Base-by-base conservation (phyloP, 30 jellyfish, hydroid and myxozoan species). In the Chrysaora quinquecirrha region DNA sequence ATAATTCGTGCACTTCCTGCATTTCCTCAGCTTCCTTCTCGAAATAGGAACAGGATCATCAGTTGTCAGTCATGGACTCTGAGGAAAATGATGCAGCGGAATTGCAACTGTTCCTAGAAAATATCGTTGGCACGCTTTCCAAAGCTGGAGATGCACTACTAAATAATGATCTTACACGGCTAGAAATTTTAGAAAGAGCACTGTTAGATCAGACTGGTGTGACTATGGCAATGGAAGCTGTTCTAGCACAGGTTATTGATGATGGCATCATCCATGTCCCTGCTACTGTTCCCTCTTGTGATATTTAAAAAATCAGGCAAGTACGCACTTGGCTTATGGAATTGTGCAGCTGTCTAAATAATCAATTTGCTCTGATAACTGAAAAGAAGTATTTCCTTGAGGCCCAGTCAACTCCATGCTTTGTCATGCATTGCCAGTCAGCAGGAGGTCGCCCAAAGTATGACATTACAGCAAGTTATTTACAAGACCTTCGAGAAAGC, bases 381-480 rank as follows among this genome's bases (percentile, higher is more conserved):
- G 58, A 43, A 43, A 43, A 43, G 58, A 43, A 43, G 58, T 6
- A 9, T 6, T 43, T 43, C 16, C 58, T 43, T 43, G 58, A 43
- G 58, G 9, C 58, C 16, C 12, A 43, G 58, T 43, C 58, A 43
- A 6, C 16, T 16, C 12, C 58, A 43, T 43, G 58, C 58, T 43
- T 43, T 43, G 58, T 16, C 16, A 9, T 43, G 58, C 58, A 60
- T 4, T 6, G 11, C 43, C 33, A 23, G 68, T 71, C 76, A 20
- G 35, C 83, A 71, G 71, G 71, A 18, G 83, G 83, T 71, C 68
- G 83, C 68, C 83, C 83, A 71, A 71, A 71, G 35, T 71, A 71
- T 71, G 83, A 35, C 71, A 71, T 71, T 75, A 23, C 78, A 1
- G 58, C 58, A 66, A 66, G 78, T 66, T 66, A 66, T 66, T 66